Evolutionary conservation across 2,113 vertebrate species (phyloP).

Genomic region (Notarius lentiginosus): DNA sequence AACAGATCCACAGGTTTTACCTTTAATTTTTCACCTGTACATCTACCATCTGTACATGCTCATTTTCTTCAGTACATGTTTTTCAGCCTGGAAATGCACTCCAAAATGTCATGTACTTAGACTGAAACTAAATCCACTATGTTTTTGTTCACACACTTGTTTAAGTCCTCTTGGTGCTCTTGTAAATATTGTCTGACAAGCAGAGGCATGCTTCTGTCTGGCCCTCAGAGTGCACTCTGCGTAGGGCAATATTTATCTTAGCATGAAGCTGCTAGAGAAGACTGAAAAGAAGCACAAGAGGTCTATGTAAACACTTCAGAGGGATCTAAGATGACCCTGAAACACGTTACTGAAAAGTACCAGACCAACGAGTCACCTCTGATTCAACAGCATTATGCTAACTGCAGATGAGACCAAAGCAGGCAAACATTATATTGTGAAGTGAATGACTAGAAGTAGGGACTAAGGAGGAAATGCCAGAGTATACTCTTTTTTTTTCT

Average conservation of each 20-base stretch:
- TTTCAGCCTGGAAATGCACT: slow-evolving; percentile 22
- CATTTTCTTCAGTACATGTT: neutral
- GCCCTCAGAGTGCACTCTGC: slow-evolving; percentile 67
- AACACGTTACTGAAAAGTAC: slow-evolving; percentile 76
- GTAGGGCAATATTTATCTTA: slow-evolving; percentile 80
- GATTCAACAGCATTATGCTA: slow-evolving; percentile 82
- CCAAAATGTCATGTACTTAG: slow-evolving; percentile 43
- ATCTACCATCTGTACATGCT: slow-evolving; percentile 38
- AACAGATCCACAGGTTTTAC: neutral
- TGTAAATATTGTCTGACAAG: slow-evolving; percentile 63
- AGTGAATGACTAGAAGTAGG: slow-evolving; percentile 58
- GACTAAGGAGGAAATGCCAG: slow-evolving; percentile 62
- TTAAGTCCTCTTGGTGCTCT: slow-evolving; percentile 56
- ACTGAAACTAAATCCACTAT: slow-evolving; percentile 27
- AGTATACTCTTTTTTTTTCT: slow-evolving; percentile 55
- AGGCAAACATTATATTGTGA: slow-evolving; percentile 76
- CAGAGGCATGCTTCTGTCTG: slow-evolving; percentile 67
- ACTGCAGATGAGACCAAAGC: slow-evolving; percentile 78
- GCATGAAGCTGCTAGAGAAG: slow-evolving; percentile 65
- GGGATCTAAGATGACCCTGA: slow-evolving; percentile 79
- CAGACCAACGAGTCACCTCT: slow-evolving; percentile 78
- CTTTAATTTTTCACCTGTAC: neutral
- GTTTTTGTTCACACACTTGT: slow-evolving; percentile 57
- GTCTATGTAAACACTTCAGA: slow-evolving; percentile 80
- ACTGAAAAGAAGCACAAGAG: slow-evolving; percentile 69